phyloP scores from a whole-genome alignment of 2,888 invertebrate genomes.

The Amblyjoppa fuscipennis region DNA sequence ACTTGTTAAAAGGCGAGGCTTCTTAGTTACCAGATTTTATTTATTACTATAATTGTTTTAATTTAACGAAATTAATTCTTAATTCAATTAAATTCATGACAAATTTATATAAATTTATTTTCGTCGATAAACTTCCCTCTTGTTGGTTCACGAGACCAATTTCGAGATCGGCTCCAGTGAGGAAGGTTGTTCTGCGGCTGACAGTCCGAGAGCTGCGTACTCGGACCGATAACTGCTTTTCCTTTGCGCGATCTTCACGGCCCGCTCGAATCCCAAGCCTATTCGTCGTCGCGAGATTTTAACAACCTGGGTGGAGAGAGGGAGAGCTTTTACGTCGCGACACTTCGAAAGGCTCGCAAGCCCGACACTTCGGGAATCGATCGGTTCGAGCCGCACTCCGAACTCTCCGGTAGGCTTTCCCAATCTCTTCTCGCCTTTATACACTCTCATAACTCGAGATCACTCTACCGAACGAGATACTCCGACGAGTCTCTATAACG shows the following conservation, averaged over 20 bases:
- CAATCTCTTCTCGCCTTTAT: constrained; percentile 11
- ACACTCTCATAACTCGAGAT: constrained; percentile 43
- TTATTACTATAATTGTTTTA: neutral
- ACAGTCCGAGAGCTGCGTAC: neutral
- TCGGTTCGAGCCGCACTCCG: constrained; percentile 35
- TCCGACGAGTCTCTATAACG: constrained; percentile 8
- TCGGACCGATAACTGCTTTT: constrained; percentile 1
- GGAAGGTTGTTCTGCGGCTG: neutral
- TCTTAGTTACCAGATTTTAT: neutral
- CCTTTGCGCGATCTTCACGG: neutral
- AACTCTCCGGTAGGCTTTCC: constrained; percentile 12
- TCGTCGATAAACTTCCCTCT: neutral
- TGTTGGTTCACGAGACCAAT: constrained; percentile 3
- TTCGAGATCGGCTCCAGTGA: neutral
- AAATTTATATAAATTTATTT: neutral
- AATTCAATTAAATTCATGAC: neutral
- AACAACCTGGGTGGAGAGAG: neutral
- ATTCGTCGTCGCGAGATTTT: constrained; percentile 24
- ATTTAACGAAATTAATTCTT: neutral
- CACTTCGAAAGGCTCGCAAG: constrained; percentile 30
- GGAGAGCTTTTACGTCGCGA: constrained; percentile 26
- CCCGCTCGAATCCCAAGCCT: neutral
- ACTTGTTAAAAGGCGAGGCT: no score
- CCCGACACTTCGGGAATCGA: constrained; percentile 37
- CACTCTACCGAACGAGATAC: constrained; percentile 30